These are phyloP conservation scores for Thermophis baileyi DNA, from an alignment of 2,113 vertebrate genomes.

Conservation along the genomic window DNA sequence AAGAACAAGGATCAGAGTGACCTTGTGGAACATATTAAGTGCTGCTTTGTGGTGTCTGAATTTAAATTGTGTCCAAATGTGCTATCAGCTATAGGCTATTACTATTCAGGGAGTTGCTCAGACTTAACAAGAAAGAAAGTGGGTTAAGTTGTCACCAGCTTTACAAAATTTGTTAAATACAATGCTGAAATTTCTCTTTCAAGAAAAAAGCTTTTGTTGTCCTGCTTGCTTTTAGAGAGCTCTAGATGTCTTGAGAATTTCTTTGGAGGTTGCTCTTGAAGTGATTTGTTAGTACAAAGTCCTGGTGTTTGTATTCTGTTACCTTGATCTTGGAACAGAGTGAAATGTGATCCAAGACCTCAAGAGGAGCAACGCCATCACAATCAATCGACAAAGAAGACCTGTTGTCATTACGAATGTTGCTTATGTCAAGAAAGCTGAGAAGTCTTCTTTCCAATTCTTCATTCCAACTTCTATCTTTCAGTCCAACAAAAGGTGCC, in stretches of 20 bases:
- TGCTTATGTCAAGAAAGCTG: neutral
- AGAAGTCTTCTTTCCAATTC: neutral
- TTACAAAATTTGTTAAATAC: neutral
- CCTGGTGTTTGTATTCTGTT: neutral
- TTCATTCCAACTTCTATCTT: neutral
- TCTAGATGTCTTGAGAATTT: neutral
- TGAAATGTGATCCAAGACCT: neutral
- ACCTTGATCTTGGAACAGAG: neutral
- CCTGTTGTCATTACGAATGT: neutral
- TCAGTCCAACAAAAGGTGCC: neutral
- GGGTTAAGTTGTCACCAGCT: neutral
- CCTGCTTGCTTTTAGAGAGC: neutral
- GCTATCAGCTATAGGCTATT: constrained; percentile 7
- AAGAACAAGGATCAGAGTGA: neutral
- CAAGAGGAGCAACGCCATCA: neutral
- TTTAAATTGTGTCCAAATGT: constrained; percentile 1
- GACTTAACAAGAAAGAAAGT: neutral
- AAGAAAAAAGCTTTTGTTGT: neutral
- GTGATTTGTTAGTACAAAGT: neutral
- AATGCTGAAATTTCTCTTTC: neutral
- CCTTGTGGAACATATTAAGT: neutral
- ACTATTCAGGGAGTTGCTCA: neutral
- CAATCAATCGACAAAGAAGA: neutral
- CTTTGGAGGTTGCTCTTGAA: neutral
- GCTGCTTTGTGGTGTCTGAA: constrained; percentile 28